These are phyloP conservation scores for Monochamus saltuarius DNA, from an alignment of 1,140 invertebrate genomes.

Conservation along the genomic window DNA sequence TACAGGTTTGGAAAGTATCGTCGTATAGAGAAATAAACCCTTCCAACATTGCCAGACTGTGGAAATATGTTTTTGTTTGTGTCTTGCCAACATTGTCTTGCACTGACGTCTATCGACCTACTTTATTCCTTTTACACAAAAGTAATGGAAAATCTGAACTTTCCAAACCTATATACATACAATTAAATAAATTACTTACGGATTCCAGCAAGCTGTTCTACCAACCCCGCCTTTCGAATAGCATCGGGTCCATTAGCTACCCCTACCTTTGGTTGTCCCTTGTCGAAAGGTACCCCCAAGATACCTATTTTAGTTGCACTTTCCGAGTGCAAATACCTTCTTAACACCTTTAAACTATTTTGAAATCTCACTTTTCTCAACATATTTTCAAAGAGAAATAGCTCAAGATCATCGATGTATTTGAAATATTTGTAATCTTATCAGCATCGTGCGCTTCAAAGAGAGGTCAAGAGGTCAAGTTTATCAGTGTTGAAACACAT, in stretches of 20 bases:
- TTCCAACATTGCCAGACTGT: too few species aligned
- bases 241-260: conserved; percentile 61
- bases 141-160: too few species aligned
- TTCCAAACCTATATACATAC: too few species aligned
- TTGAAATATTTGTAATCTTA: conserved; percentile 3
- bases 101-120: too few species aligned
- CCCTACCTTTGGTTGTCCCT: conserved; percentile 67
- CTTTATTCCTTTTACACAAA: too few species aligned
- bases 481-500: conserved; percentile 2
- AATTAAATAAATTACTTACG: conserved; percentile 48
- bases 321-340: conserved; percentile 4
- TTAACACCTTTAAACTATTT: background rate
- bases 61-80: too few species aligned
- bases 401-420: conserved; percentile 4
- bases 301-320: conserved; percentile 59
- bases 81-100: too few species aligned
- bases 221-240: conserved; percentile 55
- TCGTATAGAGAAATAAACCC: too few species aligned
- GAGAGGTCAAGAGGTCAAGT: conserved; percentile 4
- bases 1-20: too few species aligned
- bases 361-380: conserved; percentile 11
- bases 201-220: conserved; percentile 54
- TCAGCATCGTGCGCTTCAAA: background rate
- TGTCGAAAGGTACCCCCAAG: conserved; percentile 73
- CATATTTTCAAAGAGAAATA: conserved; percentile 5